phyloP scores from a whole-genome alignment of 2,888 invertebrate species.

The Hydraecia micacea region DNA sequence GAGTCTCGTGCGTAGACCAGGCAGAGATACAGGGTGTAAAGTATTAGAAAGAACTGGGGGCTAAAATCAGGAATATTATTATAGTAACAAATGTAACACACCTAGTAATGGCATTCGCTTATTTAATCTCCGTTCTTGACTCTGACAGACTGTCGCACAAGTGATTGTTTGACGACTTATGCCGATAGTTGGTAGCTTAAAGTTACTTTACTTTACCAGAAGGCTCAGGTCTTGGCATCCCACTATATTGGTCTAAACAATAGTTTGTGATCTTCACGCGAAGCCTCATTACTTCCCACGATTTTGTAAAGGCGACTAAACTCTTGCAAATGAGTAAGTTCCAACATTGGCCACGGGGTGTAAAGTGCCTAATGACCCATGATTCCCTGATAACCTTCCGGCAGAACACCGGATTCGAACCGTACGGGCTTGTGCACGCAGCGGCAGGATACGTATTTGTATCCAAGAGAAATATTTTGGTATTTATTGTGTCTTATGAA shows the following conservation, averaged over 20 bases:
- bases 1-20: neutral
- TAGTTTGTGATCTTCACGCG: neutral
- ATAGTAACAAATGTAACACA: neutral
- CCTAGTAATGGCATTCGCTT: neutral
- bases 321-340: slow-evolving; percentile 24
- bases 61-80: neutral
- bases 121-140: neutral
- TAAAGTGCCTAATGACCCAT: slow-evolving; percentile 39
- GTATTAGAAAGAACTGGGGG: neutral
- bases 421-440: slow-evolving; percentile 24
- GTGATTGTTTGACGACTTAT: neutral
- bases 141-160: no score
- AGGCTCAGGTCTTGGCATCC: no score
- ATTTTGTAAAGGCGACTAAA: slow-evolving; percentile 12
- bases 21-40: no score
- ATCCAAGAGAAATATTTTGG: slow-evolving; percentile 11
- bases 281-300: slow-evolving; percentile 14
- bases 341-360: neutral
- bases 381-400: slow-evolving; percentile 49
- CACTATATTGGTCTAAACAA: neutral
- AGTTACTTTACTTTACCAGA: neutral
- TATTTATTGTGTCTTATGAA: neutral
- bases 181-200: neutral
- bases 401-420: slow-evolving; percentile 36
- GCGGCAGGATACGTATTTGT: slow-evolving; percentile 15